These are phyloP conservation scores for Drosophila lacertosa DNA, from an alignment of 1,140 invertebrate genomes.

Conservation along the genomic window DNA sequence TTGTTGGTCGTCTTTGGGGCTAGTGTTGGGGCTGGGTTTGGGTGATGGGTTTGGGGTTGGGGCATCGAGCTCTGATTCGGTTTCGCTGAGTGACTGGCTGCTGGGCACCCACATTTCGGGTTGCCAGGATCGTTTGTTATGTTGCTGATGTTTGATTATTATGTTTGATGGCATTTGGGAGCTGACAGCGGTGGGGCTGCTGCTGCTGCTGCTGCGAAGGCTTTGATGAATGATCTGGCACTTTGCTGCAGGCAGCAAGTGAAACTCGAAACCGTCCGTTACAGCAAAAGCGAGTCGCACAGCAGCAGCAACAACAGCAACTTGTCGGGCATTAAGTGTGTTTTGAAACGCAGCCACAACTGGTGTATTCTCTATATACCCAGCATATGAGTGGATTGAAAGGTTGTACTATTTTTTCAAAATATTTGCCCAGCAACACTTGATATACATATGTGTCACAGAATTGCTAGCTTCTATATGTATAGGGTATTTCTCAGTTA, in stretches of 20 bases:
- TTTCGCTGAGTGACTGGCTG: conserved; percentile 36
- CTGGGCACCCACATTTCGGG: conserved; percentile 65
- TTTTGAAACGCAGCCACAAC: conserved; percentile 25
- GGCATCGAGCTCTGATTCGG: conserved; percentile 17
- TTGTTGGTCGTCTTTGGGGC: no score
- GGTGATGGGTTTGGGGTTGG: neutral
- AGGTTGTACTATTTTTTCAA: neutral
- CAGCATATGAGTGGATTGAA: neutral
- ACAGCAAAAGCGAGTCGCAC: conserved; percentile 7
- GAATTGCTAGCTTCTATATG: no score
- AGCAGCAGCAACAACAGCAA: conserved; percentile 24
- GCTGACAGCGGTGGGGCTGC: conserved; percentile 27
- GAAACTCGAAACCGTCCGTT: conserved; percentile 40
- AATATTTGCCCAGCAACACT: no score
- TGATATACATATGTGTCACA: no score
- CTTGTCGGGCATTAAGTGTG: conserved; percentile 53
- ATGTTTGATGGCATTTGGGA: conserved; percentile 77
- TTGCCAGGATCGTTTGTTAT: conserved; percentile 77
- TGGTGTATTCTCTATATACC: neutral
- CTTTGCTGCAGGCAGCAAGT: conserved; percentile 55
- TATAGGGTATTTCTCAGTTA: neutral
- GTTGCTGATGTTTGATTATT: conserved; percentile 82
- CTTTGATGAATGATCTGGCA: conserved; percentile 77
- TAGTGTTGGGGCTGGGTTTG: neutral
- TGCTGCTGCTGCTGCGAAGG: conserved; percentile 8